These are phyloP conservation scores for Cetoscarus ocellatus DNA, from an alignment of 2,797 vertebrate species.

Conservation along the genomic window DNA sequence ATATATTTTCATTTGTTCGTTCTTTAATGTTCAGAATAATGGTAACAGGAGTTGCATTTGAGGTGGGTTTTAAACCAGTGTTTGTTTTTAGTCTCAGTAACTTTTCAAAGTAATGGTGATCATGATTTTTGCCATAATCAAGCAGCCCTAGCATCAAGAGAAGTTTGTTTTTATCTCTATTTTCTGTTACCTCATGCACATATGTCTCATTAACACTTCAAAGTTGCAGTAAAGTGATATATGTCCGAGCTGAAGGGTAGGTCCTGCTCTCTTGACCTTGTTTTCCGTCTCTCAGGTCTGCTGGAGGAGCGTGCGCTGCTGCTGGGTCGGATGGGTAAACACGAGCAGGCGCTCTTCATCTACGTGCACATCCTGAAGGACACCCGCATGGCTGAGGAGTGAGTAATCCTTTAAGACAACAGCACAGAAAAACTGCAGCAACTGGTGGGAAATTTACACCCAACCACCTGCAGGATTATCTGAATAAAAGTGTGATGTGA, in stretches of 20 bases:
- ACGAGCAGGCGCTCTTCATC: conserved; percentile 98
- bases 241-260: neutral
- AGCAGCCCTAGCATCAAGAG: no score
- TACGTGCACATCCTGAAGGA: conserved; percentile 96
- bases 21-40: no score
- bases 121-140: neutral
- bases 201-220: conserved; percentile 15
- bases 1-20: no score
- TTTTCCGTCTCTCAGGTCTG: conserved; percentile 83
- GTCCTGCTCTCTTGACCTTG: conserved; percentile 27
- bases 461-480: neutral
- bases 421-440: neutral
- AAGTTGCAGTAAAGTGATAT: neutral
- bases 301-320: conserved; percentile 96
- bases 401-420: conserved; percentile 59
- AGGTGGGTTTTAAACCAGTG: no score
- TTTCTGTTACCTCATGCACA: conserved; percentile 5
- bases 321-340: conserved; percentile 97
- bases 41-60: no score
- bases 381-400: conserved; percentile 96
- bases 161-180: neutral
- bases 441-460: neutral
- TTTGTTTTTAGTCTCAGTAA: no score
- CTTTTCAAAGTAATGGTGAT: no score
- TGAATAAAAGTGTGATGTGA: no score